Percentiles rank a stretch among this genome's conserved stretches.
phyloP scores from a whole-genome alignment of 2,888 invertebrate genomes.

The Leistus spinibarbis region DNA sequence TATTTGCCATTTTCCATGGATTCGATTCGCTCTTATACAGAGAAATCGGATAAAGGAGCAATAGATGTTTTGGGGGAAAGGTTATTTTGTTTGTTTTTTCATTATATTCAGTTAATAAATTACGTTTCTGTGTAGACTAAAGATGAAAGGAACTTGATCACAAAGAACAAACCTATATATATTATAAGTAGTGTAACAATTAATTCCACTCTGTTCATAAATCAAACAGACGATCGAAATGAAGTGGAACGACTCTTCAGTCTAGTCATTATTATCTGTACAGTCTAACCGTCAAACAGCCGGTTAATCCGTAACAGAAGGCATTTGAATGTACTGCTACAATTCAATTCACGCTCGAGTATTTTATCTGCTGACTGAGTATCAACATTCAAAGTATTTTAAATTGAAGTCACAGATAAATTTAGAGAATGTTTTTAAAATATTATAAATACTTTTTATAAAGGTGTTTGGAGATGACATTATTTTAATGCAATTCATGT shows the following conservation, averaged over 20 bases:
- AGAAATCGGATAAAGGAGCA: too few relatives aligned
- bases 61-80: too few relatives aligned
- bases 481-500: neutral
- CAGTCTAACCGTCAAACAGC: neutral
- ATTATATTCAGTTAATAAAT: neutral
- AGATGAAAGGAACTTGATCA: neutral
- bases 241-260: neutral
- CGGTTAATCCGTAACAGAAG: neutral
- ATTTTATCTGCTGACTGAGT: neutral
- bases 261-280: neutral
- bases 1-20: too few relatives aligned
- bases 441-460: too few relatives aligned
- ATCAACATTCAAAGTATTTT: neutral
- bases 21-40: too few relatives aligned
- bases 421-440: too few relatives aligned
- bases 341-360: neutral
- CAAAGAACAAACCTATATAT: neutral
- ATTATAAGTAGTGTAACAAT: neutral
- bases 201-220: neutral
- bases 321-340: neutral
- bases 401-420: conserved; percentile 1
- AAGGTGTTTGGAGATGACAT: neutral
- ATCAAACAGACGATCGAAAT: neutral
- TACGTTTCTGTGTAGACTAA: neutral
- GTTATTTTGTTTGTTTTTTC: too few relatives aligned